These are phyloP conservation scores for Mongoloraphidia duomilia DNA, from an alignment of 2,888 invertebrate species.

Conservation along the genomic window DNA sequence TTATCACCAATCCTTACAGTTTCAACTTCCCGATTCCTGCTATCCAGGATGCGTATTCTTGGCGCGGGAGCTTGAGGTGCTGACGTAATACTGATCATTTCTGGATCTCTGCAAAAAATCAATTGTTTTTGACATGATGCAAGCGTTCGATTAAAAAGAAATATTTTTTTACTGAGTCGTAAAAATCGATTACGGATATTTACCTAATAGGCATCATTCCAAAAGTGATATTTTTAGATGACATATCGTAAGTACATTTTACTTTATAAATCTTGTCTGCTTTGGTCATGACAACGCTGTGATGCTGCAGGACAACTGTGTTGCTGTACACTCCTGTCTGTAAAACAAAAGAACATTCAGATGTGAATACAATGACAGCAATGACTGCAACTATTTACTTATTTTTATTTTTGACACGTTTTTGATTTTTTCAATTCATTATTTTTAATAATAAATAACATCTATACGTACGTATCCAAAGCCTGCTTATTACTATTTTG, in stretches of 20 bases:
- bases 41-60: constrained; percentile 81
- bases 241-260: constrained; percentile 92
- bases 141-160: no score
- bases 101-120: constrained; percentile 59
- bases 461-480: no score
- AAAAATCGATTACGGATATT: constrained; percentile 13
- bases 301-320: constrained; percentile 87
- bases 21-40: constrained; percentile 75
- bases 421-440: no score
- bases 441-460: no score
- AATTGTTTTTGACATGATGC: neutral
- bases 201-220: constrained; percentile 94
- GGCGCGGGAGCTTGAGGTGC: constrained; percentile 91
- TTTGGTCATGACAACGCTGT: constrained; percentile 92
- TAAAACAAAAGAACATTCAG: constrained; percentile 20
- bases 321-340: constrained; percentile 89
- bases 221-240: constrained; percentile 89
- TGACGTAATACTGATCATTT: constrained; percentile 91
- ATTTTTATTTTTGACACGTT: no score
- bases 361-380: neutral
- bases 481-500: no score
- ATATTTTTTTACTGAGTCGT: no score
- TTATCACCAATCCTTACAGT: constrained; percentile 90
- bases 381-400: constrained; percentile 4
- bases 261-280: constrained; percentile 94